These are phyloP conservation scores for Gracilinanus agilis DNA, from an alignment of 2,113 vertebrate species.

Conservation along the genomic window DNA sequence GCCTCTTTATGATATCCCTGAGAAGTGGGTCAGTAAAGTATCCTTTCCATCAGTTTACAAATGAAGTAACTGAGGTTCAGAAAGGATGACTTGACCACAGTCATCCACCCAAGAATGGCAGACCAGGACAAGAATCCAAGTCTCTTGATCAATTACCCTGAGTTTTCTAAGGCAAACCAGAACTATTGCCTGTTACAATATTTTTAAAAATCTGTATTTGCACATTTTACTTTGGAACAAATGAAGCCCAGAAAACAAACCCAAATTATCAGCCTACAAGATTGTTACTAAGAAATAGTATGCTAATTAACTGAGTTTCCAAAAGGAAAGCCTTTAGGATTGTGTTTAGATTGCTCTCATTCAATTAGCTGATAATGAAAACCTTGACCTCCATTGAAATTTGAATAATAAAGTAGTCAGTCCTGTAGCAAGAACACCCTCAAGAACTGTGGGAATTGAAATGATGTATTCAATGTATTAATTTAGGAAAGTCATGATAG, in stretches of 20 bases:
- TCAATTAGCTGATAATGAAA: background rate
- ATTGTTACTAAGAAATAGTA: conserved; percentile 6
- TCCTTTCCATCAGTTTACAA: background rate
- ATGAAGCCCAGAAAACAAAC: conserved; percentile 26
- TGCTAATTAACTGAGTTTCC: background rate
- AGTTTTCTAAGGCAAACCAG: background rate
- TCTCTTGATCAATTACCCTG: background rate
- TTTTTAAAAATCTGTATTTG: conserved; percentile 34
- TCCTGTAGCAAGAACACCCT: conserved; percentile 22
- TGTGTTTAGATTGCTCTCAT: conserved; percentile 10
- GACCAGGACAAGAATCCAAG: background rate
- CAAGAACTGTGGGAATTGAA: background rate
- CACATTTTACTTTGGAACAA: conserved; percentile 34
- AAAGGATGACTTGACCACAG: background rate
- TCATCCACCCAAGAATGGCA: background rate
- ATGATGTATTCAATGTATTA: background rate
- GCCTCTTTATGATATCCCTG: background rate
- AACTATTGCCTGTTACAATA: background rate
- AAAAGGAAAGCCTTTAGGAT: background rate
- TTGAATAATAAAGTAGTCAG: conserved; percentile 30
- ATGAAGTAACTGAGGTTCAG: background rate
- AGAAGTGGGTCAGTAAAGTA: conserved; percentile 3
- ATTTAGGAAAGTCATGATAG: background rate
- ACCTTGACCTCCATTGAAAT: conserved; percentile 42
- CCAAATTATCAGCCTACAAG: background rate